Evolutionary conservation across 2,888 invertebrate species (phyloP).

Genomic region (Meiosimyza platycephala): DNA sequence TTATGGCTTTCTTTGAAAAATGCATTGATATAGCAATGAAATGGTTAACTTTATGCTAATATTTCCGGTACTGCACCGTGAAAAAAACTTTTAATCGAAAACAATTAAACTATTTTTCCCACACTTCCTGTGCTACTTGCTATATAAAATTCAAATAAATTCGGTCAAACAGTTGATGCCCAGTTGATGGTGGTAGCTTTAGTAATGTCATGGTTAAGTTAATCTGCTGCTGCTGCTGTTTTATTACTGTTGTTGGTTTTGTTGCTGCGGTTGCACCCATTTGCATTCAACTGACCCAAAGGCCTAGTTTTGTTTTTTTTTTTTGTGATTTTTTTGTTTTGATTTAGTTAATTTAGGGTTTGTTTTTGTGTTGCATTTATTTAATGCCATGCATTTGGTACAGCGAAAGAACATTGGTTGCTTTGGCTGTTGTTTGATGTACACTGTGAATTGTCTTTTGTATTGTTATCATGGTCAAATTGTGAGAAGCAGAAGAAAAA

Average conservation of each 20-base stretch:
- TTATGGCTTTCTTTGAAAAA: too few species aligned
- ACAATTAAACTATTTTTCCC: not conserved
- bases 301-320: not conserved
- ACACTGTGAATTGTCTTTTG: too few species aligned
- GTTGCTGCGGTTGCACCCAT: not conserved
- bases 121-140: slow-evolving; percentile 12
- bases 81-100: not conserved
- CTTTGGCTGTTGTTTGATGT: not conserved
- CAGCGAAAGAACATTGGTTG: slow-evolving; percentile 25
- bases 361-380: slow-evolving; percentile 1
- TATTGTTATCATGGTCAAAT: too few species aligned
- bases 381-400: not conserved
- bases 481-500: too few species aligned
- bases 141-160: not conserved
- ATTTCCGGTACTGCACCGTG: not conserved
- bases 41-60: not conserved
- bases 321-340: not conserved
- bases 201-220: slow-evolving; percentile 14
- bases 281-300: slow-evolving; percentile 7
- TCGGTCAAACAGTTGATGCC: not conserved
- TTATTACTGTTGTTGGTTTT: not conserved
- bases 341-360: not conserved
- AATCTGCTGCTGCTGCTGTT: not conserved
- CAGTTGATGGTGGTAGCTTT: not conserved
- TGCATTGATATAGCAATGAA: too few species aligned